phyloP scores from a whole-genome alignment of 2,797 vertebrate genomes.

The Sciurus vulgaris region DNA sequence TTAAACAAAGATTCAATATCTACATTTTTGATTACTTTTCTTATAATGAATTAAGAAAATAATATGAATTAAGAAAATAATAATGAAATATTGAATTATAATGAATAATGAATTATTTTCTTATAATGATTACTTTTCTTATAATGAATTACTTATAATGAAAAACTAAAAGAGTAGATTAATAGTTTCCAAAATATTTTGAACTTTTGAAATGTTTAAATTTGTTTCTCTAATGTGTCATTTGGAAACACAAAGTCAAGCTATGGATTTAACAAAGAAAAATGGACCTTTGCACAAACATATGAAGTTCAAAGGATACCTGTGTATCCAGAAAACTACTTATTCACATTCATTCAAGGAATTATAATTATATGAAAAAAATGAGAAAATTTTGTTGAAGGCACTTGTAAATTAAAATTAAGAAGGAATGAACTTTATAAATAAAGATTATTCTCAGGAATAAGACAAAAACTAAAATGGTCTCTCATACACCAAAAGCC shows the following conservation, averaged over 20 bases:
- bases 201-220: neutral
- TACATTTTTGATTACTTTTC: neutral
- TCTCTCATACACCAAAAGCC: accelerated
- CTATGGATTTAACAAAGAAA: neutral
- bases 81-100: too few relatives aligned
- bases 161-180: neutral
- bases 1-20: neutral
- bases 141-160: too few relatives aligned
- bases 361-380: neutral
- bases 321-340: neutral
- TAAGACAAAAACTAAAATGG: neutral
- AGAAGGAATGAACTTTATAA: neutral
- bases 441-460: neutral
- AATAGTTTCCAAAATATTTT: neutral
- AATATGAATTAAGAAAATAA: too few relatives aligned
- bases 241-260: neutral
- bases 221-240: neutral
- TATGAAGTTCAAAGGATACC: neutral
- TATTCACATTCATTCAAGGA: neutral
- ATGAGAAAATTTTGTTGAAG: neutral
- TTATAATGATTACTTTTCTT: neutral
- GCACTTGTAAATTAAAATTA: neutral
- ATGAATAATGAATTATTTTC: too few relatives aligned
- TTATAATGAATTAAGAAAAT: neutral
- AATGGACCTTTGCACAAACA: neutral